A percentile compares a stretch with the other conserved stretches of the same genome.
Conservation (phyloP, 2,797 vertebrate species). For the Otolemur crassicaudatus region DNA sequence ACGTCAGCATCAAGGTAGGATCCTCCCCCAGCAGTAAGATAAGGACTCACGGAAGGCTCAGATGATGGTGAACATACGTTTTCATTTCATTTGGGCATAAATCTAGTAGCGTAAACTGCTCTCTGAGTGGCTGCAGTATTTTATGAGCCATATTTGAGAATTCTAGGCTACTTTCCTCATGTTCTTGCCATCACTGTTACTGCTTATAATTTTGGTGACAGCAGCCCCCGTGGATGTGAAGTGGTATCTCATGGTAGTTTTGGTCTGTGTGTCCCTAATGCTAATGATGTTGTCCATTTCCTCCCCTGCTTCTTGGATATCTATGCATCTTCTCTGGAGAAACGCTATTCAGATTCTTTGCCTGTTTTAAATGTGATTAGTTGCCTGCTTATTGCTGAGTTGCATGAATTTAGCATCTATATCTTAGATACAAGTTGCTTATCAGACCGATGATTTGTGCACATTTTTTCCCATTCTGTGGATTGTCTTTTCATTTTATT, state of each 20-base stretch:
- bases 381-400: neutral
- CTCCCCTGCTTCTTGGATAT: neutral
- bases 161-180: neutral
- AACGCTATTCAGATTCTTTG: neutral
- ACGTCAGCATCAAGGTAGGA: neutral
- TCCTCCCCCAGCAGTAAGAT: neutral
- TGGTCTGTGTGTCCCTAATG: neutral
- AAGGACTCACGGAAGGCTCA: neutral
- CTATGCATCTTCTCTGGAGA: neutral
- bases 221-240: neutral
- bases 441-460: neutral
- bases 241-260: neutral
- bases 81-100: conserved; percentile 1
- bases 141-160: neutral
- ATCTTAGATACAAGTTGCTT: neutral
- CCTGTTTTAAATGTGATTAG: neutral
- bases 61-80: neutral
- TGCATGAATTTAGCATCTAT: neutral
- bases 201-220: neutral
- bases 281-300: neutral
- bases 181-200: neutral
- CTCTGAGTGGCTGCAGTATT: neutral
- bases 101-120: neutral
- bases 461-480: neutral
- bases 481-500: neutral